These are phyloP conservation scores for Holacanthella duospinosa DNA, from an alignment of 2,888 invertebrate genomes.

Conservation along the genomic window DNA sequence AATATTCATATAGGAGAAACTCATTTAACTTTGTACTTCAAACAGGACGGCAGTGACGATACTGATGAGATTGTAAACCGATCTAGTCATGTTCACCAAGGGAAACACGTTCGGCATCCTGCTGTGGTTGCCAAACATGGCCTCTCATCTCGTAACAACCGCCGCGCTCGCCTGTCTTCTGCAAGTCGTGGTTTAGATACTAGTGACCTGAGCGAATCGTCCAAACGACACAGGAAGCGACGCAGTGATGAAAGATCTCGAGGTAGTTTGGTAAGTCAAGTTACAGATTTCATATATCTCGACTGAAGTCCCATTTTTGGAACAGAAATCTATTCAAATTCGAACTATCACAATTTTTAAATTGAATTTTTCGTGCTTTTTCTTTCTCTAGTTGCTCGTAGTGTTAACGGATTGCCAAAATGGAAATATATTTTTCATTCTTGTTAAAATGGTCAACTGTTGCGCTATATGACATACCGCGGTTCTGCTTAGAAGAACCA, in stretches of 20 bases:
- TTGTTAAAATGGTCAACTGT: too few species aligned
- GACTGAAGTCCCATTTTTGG: background rate
- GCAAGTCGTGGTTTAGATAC: slow-evolving; percentile 21
- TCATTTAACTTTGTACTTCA: too few species aligned
- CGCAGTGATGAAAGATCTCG: slow-evolving; percentile 32
- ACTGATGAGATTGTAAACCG: slow-evolving; percentile 27
- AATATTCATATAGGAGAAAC: too few species aligned
- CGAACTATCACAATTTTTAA: too few species aligned
- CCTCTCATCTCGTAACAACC: slow-evolving; percentile 11
- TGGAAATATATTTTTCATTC: too few species aligned
- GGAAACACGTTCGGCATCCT: slow-evolving; percentile 19
- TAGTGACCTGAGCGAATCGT: slow-evolving; percentile 24
- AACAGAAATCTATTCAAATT: too few species aligned
- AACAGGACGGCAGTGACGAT: slow-evolving; percentile 31
- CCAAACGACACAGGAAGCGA: slow-evolving; percentile 30
- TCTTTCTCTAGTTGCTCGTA: too few species aligned
- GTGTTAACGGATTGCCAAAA: too few species aligned
- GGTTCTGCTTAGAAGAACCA: too few species aligned
- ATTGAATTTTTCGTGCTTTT: too few species aligned
- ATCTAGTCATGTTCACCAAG: slow-evolving; percentile 27
- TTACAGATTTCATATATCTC: background rate
- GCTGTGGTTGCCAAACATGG: slow-evolving; percentile 26
- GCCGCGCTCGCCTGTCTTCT: slow-evolving; percentile 22
- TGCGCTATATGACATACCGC: too few species aligned
- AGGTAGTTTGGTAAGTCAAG: slow-evolving; percentile 8